phyloP scores from a whole-genome alignment of 30 jellyfish, hydroid and myxozoan species.

The Cassiopea andromeda region DNA sequence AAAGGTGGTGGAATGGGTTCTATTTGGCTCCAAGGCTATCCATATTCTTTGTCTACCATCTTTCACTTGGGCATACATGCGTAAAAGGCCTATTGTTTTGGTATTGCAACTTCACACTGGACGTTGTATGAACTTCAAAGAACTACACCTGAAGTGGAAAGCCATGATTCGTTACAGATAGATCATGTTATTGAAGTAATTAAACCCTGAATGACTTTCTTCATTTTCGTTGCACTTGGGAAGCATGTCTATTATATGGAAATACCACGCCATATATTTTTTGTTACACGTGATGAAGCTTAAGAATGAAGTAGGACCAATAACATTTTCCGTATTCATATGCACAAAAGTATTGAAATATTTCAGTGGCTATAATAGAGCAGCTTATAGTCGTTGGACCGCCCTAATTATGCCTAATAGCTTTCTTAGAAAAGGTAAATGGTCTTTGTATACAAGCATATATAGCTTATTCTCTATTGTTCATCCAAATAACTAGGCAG shows the following conservation, averaged over 20 bases:
- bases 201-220: background rate
- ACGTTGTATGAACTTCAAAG: background rate
- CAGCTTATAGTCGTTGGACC: background rate
- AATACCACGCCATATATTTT: background rate
- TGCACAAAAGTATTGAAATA: background rate
- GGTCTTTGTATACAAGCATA: background rate
- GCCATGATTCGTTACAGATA: background rate
- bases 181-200: background rate
- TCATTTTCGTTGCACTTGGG: background rate
- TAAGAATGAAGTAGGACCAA: background rate
- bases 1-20: background rate
- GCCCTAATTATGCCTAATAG: background rate
- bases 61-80: slow-evolving; percentile 1
- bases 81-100: background rate
- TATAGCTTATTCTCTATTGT: background rate
- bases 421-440: background rate
- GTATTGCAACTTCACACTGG: background rate
- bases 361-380: background rate
- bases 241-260: background rate
- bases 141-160: background rate
- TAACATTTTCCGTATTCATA: background rate
- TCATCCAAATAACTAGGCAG: background rate
- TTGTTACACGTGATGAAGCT: background rate
- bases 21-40: background rate
- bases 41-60: background rate